A percentile compares a stretch with the other conserved stretches of the same genome.
Evolutionary conservation across 1,140 invertebrate species (phyloP).

Genomic region (Solenopsis fugax): DNA sequence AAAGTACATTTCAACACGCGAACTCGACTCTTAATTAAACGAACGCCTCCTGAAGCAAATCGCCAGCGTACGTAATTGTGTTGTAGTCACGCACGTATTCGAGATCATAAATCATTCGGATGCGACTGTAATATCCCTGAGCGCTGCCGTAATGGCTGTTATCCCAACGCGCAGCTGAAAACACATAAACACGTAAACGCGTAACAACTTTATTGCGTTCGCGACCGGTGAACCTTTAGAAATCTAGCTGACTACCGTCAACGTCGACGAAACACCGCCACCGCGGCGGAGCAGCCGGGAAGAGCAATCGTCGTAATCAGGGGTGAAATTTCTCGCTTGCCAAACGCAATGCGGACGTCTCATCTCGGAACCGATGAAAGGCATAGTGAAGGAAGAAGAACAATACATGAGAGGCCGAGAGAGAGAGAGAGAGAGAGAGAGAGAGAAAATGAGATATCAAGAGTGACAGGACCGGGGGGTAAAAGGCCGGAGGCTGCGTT

Average conservation of each 20-base stretch:
- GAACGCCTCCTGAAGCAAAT: background rate
- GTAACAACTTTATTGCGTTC: background rate
- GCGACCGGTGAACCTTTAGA: slow-evolving; percentile 3
- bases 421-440: background rate
- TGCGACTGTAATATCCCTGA: slow-evolving; percentile 13
- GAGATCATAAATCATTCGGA: slow-evolving; percentile 31
- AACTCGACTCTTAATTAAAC: slow-evolving; percentile 42
- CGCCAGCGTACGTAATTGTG: background rate
- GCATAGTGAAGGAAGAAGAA: background rate
- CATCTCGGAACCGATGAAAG: background rate
- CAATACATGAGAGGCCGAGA: background rate
- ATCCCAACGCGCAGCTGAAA: slow-evolving; percentile 1
- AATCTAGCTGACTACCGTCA: background rate
- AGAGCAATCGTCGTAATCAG: background rate
- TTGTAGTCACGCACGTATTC: background rate
- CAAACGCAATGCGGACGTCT: background rate
- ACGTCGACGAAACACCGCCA: background rate
- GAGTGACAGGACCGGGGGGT: background rate
- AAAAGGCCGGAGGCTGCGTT: slow-evolving; percentile 36
- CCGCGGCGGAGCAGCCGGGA: no score
- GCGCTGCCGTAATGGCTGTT: background rate
- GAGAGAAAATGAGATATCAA: background rate
- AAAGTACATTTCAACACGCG: background rate
- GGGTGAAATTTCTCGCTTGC: slow-evolving; percentile 26
- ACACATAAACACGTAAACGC: slow-evolving; percentile 1